Conservation (phyloP, 2,797 vertebrate species). For the Petrocephalus schoutedeni region DNA sequence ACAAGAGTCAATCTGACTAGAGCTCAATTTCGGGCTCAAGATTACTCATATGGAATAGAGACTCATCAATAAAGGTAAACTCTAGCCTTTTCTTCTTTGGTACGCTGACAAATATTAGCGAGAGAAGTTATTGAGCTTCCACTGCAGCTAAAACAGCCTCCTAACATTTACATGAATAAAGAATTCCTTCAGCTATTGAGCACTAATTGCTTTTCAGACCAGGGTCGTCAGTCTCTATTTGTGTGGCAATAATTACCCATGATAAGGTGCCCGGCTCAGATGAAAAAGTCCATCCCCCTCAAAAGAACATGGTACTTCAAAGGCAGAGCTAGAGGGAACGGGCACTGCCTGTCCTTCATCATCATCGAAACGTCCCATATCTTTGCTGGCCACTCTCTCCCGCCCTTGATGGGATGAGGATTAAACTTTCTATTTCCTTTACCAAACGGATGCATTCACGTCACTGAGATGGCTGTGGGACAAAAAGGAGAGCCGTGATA, state of each 20-base stretch:
- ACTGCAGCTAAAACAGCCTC: not conserved
- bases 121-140: not conserved
- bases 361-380: constrained; percentile 24
- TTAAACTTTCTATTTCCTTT: constrained; percentile 18
- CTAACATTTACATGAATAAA: not conserved
- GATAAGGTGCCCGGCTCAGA: constrained; percentile 54
- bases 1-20: not conserved
- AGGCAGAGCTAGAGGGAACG: constrained; percentile 47
- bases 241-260: constrained; percentile 56
- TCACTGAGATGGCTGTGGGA: not conserved
- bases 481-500: not conserved
- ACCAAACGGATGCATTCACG: not conserved
- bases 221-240: constrained; percentile 59
- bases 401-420: constrained; percentile 29
- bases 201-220: constrained; percentile 42
- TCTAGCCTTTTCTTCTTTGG: not conserved
- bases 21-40: not conserved
- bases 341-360: constrained; percentile 31
- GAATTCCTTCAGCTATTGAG: constrained; percentile 12
- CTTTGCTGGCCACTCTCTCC: not conserved
- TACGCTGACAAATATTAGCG: constrained; percentile 6
- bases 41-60: not conserved
- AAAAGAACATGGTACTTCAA: constrained; percentile 49
- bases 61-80: not conserved
- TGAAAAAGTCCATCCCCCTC: constrained; percentile 45